Percentiles rank a stretch among this genome's conserved stretches.
Conservation (phyloP, 2,797 vertebrate species). For the Coccyzus lansbergi region DNA sequence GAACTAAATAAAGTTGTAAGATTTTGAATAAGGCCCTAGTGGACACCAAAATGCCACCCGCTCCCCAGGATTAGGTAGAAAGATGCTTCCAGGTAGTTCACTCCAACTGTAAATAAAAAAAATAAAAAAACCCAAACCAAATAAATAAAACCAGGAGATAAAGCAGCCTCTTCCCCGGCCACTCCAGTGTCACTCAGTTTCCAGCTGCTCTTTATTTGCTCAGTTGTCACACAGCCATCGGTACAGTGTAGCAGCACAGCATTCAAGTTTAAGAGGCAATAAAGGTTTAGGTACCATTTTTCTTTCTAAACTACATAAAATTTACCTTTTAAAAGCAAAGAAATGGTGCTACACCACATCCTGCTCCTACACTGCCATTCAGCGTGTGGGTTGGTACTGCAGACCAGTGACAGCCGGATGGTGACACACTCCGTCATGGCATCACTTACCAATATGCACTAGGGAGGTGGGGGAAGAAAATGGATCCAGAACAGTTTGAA, state of each 20-base stretch:
- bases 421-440: fast-evolving
- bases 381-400: background rate
- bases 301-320: background rate
- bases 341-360: background rate
- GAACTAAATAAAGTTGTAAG: background rate
- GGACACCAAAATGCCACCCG: background rate
- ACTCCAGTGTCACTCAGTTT: fast-evolving
- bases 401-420: background rate
- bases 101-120: no score
- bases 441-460: background rate
- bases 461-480: background rate
- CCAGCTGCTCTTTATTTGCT: constrained; percentile 1
- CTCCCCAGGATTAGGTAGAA: fast-evolving
- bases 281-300: background rate
- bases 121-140: background rate
- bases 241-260: background rate
- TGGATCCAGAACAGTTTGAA: background rate
- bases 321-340: background rate
- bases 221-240: background rate
- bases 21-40: background rate
- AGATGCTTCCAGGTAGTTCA: background rate
- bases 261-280: background rate
- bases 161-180: background rate
- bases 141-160: fast-evolving
- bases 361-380: background rate